Evolutionary conservation across 2,113 vertebrate species (phyloP), one percentile per base, ranked within the genome.

Genomic region (Megatriorchis doriae): DNA sequence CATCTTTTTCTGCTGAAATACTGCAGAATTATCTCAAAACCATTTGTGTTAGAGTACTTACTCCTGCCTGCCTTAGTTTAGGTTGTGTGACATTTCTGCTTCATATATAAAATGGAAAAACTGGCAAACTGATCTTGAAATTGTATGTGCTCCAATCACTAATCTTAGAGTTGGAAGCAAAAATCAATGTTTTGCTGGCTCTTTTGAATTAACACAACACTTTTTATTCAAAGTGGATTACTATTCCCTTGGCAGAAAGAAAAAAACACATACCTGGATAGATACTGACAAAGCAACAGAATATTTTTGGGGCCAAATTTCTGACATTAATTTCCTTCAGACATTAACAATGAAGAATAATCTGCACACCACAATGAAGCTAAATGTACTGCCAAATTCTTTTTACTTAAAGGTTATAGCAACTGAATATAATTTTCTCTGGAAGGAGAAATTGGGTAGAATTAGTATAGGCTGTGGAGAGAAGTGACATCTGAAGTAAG

Each of bases 261-360:
- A 70, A 77, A 77, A 73, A 74, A 10, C 18, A 66, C 62, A 80
- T 86, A 94, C 75, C 88, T 95, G 93, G 38, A 72, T 88, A 96
- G 53, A 94, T 36, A 65, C 50, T 87, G 91, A 93, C 81, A 96
- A 96, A 79, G 55, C 85, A 94, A 82, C 31, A 45, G 55, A 88
- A 47, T 77, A 59, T 21, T 79, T 56, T 63, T 42, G 55, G 23
- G 77, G 86, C 90, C 95, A 98, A 96, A 96, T 96, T 96, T 96
- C 83, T 97, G 96, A 95, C 94, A 96, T 94, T 97, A 86, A 95
- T 88, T 97, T 98, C 59, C 61, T 79, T 96, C 86, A 96, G 53
- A 91, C 58, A 93, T 93, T 96, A 97, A 96, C 86, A 97, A 96
- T 93, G 47, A 75, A 86, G 90, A 96, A 94, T 96, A 97, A 96